Evolutionary conservation across 23 tunicate species (phyloP).

Genomic region (Botrylloides violaceus): DNA sequence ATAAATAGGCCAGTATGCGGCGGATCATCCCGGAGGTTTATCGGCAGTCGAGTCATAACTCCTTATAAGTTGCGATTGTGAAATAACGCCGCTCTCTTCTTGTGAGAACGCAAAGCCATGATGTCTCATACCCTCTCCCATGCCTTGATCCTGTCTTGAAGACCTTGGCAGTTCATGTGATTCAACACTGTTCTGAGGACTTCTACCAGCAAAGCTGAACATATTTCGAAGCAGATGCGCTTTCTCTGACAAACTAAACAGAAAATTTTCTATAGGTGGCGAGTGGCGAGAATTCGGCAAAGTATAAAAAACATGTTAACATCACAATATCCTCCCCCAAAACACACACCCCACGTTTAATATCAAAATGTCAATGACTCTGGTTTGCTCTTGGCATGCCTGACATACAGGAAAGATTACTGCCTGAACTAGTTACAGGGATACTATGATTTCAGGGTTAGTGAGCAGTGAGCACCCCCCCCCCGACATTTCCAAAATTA

Average conservation of each 20-base stretch:
- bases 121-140: conserved; percentile 5
- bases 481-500: too few species aligned
- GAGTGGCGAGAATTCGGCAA: background rate
- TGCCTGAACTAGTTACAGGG: too few species aligned
- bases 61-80: conserved; percentile 73
- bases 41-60: conserved; percentile 39
- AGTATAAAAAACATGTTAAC: too few species aligned
- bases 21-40: conserved; percentile 33
- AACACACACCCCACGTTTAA: too few species aligned
- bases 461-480: too few species aligned
- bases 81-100: conserved; percentile 74
- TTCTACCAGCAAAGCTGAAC: conserved; percentile 34
- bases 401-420: too few species aligned
- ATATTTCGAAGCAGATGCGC: conserved; percentile 75
- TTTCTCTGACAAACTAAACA: conserved; percentile 51
- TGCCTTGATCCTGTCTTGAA: conserved; percentile 14
- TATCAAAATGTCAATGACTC: too few species aligned
- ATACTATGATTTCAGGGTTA: too few species aligned
- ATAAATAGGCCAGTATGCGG: background rate
- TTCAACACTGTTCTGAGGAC: conserved; percentile 11
- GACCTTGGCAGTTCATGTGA: conserved; percentile 22
- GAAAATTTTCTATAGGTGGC: background rate
- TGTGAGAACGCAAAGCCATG: conserved; percentile 82
- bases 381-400: too few species aligned
- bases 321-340: too few species aligned